Evolutionary conservation across 1,140 invertebrate species (phyloP), one percentile per base, ranked within the genome.

Genomic region (Notospermus geniculatus): DNA sequence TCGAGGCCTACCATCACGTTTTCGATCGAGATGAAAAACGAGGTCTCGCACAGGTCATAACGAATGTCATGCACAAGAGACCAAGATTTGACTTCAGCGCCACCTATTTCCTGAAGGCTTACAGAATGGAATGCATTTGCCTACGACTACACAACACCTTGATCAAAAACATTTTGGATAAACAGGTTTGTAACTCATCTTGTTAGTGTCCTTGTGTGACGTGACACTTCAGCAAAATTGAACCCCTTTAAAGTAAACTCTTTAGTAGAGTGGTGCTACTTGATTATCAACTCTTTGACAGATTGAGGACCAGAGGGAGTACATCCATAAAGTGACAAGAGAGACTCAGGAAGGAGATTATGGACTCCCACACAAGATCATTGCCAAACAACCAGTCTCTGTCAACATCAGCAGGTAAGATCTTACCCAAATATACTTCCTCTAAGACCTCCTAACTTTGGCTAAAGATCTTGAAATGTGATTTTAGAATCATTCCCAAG

Each of bases 1-100:
- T 73, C 56, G 79, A 82, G 58, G 78, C 77, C 0, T 82, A 82
- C 58, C 75, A 79, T 32, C 75, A 82, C 66, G 72, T 80, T 25
- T 76, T 75, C 70, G 79, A 82, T 50, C 66, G 75, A 57, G 77
- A 80, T 58, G 80, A 81, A 64, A 73, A 72, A 43, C 65, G 77
- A 25, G 55, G 57, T 11, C 53, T 82, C 29, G 75, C 78, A 2
- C 78, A 80, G 57, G 71, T 73, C 7, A 79, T 82, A n/a, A 77
- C 71, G 9, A 72, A 80, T 54, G 62, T 82, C 25, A 80, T 81
- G 36, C 62, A 79, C 57, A 71, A 72, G 32, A 57, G 71, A 46
- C 78, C 78, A 4, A 63, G 75, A n/a, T 75, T 73, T 68, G 78
- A 81, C 63, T 73, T 79, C 39, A 57, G 65, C 1, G 60, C 71